Evolutionary conservation across 2,888 invertebrate genomes (phyloP).

Genomic region (Ophion obscuratus): DNA sequence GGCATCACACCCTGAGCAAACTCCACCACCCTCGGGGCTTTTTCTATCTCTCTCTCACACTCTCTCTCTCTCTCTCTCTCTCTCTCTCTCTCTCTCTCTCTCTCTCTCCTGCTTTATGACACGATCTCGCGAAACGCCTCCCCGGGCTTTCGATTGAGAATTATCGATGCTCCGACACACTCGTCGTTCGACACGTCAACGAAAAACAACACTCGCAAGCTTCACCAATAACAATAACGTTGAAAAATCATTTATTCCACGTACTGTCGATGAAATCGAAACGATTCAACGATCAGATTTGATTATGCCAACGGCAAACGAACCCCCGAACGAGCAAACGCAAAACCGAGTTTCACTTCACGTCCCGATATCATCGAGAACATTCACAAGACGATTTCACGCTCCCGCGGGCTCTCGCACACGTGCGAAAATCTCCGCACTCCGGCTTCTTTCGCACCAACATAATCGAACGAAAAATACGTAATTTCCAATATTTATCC

Average conservation of each 20-base stretch:
- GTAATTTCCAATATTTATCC: background rate
- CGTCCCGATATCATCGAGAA: conserved; percentile 45
- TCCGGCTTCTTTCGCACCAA: conserved; percentile 33
- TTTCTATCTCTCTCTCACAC: conserved; percentile 17
- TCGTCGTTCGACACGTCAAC: conserved; percentile 4
- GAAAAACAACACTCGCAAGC: conserved; percentile 33
- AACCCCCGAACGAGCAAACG: background rate
- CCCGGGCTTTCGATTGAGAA: conserved; percentile 1
- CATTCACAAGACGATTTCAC: conserved; percentile 25
- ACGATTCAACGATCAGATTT: conserved; percentile 54
- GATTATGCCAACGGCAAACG: background rate
- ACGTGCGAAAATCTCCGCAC: conserved; percentile 35
- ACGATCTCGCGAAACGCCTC: conserved; percentile 15
- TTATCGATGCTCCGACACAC: conserved; percentile 4
- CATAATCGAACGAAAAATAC: conserved; percentile 37
- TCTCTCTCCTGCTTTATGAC: background rate
- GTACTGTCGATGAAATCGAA: conserved; percentile 35
- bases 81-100: background rate
- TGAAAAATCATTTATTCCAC: conserved; percentile 3
- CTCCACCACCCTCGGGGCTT: conserved; percentile 62
- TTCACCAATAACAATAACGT: conserved; percentile 30
- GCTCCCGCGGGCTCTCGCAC: conserved; percentile 24
- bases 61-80: conserved; percentile 7
- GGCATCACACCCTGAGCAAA: conserved; percentile 78
- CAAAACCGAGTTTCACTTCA: conserved; percentile 49